These are phyloP conservation scores for Sarcophaga peregrina DNA, from an alignment of 1,140 invertebrate genomes.

Conservation along the genomic window DNA sequence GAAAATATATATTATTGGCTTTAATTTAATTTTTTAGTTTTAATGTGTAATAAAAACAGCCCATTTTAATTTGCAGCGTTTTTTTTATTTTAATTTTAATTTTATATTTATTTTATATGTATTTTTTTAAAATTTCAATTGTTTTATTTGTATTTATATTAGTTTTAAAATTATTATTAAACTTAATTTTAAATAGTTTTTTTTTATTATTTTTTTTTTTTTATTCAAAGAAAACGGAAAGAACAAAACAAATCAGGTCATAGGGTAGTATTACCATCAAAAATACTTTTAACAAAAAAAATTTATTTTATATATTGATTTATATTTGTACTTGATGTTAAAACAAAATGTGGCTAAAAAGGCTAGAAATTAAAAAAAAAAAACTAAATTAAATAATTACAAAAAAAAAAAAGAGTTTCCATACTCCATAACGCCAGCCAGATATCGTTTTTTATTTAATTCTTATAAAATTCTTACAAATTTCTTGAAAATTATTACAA, in stretches of 20 bases:
- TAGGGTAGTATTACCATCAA: slow-evolving; percentile 22
- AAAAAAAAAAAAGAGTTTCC: neutral
- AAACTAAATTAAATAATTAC: neutral
- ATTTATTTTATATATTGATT: slow-evolving; percentile 15
- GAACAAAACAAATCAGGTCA: slow-evolving; percentile 35
- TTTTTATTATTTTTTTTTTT: neutral
- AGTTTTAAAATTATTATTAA: neutral
- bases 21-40: neutral
- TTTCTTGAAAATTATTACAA: too few species aligned
- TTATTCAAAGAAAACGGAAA: neutral
- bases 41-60: neutral
- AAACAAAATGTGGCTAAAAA: slow-evolving; percentile 38
- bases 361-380: slow-evolving; percentile 29
- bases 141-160: neutral
- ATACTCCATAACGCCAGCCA: neutral
- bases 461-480: too few species aligned
- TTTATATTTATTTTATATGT: neutral
- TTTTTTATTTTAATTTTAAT: neutral
- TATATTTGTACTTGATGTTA: slow-evolving; percentile 41
- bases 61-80: slow-evolving; percentile 25
- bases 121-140: neutral
- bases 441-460: too few species aligned
- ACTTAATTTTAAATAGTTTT: neutral
- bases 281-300: slow-evolving; percentile 17
- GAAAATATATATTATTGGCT: neutral